Evolutionary conservation across 1,140 invertebrate genomes (phyloP).

Genomic region (Lepidurus packardi): DNA sequence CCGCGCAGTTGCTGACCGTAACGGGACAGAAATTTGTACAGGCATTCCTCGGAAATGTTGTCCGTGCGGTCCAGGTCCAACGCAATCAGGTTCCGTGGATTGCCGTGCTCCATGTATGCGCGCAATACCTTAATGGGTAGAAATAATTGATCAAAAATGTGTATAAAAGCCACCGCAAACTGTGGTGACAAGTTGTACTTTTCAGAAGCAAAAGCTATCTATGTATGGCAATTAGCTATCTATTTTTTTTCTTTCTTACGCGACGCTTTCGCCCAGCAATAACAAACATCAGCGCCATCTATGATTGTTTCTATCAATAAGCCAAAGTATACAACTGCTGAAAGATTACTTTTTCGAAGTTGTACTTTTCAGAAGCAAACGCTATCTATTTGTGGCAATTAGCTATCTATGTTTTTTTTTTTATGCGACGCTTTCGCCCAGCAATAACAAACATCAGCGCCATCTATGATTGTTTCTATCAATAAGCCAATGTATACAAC

Average conservation of each 20-base stretch:
- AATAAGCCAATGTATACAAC: too few relatives aligned
- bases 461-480: too few relatives aligned
- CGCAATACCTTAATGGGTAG: slow-evolving; percentile 61
- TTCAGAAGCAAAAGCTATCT: background rate
- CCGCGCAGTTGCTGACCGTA: slow-evolving; percentile 83
- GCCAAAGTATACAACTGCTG: too few relatives aligned
- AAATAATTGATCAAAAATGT: background rate
- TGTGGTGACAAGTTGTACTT: too few relatives aligned
- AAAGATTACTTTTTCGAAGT: too few relatives aligned
- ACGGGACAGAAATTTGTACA: slow-evolving; percentile 83
- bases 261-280: background rate
- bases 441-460: background rate
- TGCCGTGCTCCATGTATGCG: slow-evolving; percentile 81
- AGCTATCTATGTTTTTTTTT: background rate
- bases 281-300: background rate
- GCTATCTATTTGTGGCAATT: too few relatives aligned
- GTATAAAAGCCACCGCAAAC: too few relatives aligned
- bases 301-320: too few relatives aligned
- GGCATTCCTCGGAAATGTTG: slow-evolving; percentile 84
- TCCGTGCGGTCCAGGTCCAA: slow-evolving; percentile 92
- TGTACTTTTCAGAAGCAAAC: too few relatives aligned
- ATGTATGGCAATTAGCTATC: too few relatives aligned
- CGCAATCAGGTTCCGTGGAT: slow-evolving; percentile 74
- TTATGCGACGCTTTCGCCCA: background rate
- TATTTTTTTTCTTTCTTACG: background rate